Evolutionary conservation across 2,888 invertebrate species (phyloP).

Genomic region (Tridacna crocea): DNA sequence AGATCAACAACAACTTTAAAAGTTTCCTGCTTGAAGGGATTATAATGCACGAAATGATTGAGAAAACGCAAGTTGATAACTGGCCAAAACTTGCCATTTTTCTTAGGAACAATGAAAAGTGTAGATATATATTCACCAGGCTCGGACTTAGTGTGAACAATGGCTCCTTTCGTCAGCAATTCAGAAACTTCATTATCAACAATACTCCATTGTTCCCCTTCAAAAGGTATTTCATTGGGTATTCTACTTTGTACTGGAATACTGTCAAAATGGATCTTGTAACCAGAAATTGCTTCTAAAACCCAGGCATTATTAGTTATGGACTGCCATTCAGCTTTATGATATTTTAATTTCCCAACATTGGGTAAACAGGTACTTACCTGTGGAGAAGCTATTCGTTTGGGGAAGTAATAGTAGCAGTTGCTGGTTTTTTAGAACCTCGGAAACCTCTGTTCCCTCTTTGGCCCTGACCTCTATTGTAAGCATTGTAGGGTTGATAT

Average conservation of each 20-base stretch:
- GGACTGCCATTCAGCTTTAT: constrained; percentile 7
- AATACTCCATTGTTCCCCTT: constrained; percentile 12
- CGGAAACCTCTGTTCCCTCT: not conserved
- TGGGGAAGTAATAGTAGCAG: not conserved
- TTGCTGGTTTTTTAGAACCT: too few relatives aligned
- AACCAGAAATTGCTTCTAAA: too few relatives aligned
- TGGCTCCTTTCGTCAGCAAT: constrained; percentile 25
- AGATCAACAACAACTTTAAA: constrained; percentile 40
- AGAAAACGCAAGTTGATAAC: constrained; percentile 38
- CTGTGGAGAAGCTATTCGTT: not conserved
- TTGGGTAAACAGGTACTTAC: not conserved
- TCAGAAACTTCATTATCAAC: constrained; percentile 28
- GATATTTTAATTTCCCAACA: not conserved
- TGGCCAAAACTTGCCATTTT: constrained; percentile 10
- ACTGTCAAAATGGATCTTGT: constrained; percentile 31
- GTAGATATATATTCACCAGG: too few relatives aligned
- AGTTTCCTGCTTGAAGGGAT: constrained; percentile 49
- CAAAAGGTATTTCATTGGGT: constrained; percentile 41
- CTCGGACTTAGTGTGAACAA: constrained; percentile 19
- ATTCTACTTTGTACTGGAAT: constrained; percentile 20
- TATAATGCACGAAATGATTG: constrained; percentile 43
- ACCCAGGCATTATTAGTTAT: constrained; percentile 12
- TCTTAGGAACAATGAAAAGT: constrained; percentile 41
- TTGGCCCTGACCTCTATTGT: not conserved
- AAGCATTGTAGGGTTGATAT: not conserved